Base-by-base conservation (phyloP, 1,140 invertebrate genomes). In the Apis florea region DNA sequence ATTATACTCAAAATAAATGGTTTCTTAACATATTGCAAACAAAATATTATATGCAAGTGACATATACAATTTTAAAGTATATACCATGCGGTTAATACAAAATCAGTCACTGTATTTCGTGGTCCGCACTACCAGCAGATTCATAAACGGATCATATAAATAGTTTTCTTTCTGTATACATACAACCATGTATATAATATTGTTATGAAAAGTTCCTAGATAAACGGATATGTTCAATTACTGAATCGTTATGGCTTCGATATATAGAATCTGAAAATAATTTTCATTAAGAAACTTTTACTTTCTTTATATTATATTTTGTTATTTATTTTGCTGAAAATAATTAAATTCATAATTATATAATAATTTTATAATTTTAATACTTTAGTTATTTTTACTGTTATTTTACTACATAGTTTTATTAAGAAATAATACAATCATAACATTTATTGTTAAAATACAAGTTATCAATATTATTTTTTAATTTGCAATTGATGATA, bases 71-170 rank as follows among this genome's bases (percentile, higher is more conserved):
- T 83, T 83, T 79, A 70, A 75, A 54, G 63, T 70, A 80, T 82
- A 81, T 86, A 88, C 83, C 80, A 88, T 76, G 85, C 83, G 87
- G 80, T 81, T 78, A 56, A 67, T 68, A 77, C 59, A 79, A 81
- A 86, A 86, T 83, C 87, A 56, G 51, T 68, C 81, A 81, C 80
- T 74, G 51, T 76, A 87, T 78, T 79, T 63, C 75, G 75, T 71
- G 61, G n/a, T 51, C 61, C 54, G 77, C 64, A 79, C 82, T 70
- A 76, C 79, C n/a, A 79, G 66, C 66, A 69, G 66, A 82, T 82
- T 77, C 74, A 77, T 82, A 82, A 82, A 76, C 74, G 80, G 74
- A 69, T 76, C 80, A 63, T 58, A 77, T 76, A 82, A 82, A 82
- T 82, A 82, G 79, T 80, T 74, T 67, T 75, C 79, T 58, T 49